Evolutionary conservation across 2,113 vertebrate genomes (phyloP).

Genomic region (Progne subis): DNA sequence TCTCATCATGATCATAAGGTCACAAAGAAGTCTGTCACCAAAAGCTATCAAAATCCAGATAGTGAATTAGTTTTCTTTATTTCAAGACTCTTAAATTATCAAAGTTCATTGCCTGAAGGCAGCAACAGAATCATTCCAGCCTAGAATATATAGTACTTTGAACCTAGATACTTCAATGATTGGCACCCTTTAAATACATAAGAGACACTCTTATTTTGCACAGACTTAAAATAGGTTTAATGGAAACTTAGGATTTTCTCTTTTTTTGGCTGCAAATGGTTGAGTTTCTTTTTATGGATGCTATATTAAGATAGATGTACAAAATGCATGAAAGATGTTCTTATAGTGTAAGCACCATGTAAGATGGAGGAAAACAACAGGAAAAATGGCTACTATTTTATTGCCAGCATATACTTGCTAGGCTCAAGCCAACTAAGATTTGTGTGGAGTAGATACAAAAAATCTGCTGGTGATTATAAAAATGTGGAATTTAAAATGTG

Average conservation of each 20-base stretch:
- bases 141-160: slow-evolving; percentile 27
- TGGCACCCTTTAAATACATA: neutral
- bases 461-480: neutral
- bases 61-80: slow-evolving; percentile 11
- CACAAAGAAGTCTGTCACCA: neutral
- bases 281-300: neutral
- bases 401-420: neutral
- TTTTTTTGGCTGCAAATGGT: neutral
- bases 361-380: neutral
- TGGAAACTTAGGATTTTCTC: neutral
- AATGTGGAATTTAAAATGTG: neutral
- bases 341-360: neutral
- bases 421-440: neutral
- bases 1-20: neutral
- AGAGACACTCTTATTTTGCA: slow-evolving; percentile 23
- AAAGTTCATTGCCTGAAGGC: slow-evolving; percentile 13
- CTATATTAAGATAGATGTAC: neutral
- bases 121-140: neutral
- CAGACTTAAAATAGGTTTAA: slow-evolving; percentile 49
- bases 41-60: slow-evolving; percentile 28
- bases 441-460: neutral
- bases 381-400: neutral
- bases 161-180: neutral
- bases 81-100: slow-evolving; percentile 20
- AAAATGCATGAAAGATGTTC: neutral